These are phyloP conservation scores for Arrhamphus sclerolepis DNA, from an alignment of 2,797 vertebrate genomes.

Conservation along the genomic window DNA sequence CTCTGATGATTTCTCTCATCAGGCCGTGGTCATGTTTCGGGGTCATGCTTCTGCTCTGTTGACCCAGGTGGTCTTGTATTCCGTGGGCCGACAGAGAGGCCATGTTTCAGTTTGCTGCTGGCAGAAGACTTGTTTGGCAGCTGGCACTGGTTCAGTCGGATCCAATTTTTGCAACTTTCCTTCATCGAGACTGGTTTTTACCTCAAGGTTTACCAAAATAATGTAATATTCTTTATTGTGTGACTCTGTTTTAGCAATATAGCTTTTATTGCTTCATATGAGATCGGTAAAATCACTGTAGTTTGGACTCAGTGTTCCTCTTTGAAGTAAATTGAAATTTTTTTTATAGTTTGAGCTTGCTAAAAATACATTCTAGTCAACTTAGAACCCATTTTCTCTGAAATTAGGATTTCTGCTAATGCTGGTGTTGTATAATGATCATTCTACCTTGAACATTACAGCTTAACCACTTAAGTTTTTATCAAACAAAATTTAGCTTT, in stretches of 20 bases:
- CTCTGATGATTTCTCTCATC: conserved; percentile 36
- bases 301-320: conserved; percentile 1
- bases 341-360: background rate
- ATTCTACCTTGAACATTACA: conserved; percentile 3
- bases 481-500: too few relatives aligned
- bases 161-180: conserved; percentile 24
- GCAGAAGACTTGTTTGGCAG: conserved; percentile 50
- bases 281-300: background rate
- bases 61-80: conserved; percentile 52
- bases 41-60: conserved; percentile 47
- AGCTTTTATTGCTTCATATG: background rate
- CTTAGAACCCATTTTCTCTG: conserved; percentile 2
- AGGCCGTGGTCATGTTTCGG: conserved; percentile 36
- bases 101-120: conserved; percentile 59
- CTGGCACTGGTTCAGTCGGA: conserved; percentile 31
- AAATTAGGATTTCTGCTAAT: conserved; percentile 16
- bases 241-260: background rate
- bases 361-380: conserved; percentile 8
- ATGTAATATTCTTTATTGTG: background rate
- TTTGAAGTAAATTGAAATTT: background rate
- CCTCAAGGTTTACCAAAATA: too few relatives aligned
- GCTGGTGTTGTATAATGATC: background rate
- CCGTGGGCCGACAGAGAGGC: conserved; percentile 40
- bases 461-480: background rate
- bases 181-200: conserved; percentile 4